phyloP scores from a whole-genome alignment of 2,113 vertebrate species.

The Rhea pennata region DNA sequence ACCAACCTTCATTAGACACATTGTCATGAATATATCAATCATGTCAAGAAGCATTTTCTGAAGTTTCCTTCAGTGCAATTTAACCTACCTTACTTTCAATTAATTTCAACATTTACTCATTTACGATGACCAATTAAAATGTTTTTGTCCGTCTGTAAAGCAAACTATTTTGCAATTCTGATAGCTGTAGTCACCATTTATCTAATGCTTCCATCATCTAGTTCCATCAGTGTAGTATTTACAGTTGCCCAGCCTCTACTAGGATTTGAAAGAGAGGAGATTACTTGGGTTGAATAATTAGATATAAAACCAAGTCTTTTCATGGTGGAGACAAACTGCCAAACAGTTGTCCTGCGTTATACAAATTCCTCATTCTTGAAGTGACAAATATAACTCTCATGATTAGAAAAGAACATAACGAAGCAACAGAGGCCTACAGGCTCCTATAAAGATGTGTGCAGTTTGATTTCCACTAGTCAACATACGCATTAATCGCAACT shows the following conservation, averaged over 20 bases:
- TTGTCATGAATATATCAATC: conserved; percentile 60
- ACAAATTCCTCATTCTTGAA: background rate
- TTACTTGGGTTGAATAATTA: background rate
- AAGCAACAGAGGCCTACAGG: background rate
- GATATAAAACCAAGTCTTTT: background rate
- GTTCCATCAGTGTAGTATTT: accelerated
- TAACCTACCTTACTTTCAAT: conserved; percentile 56
- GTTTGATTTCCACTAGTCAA: background rate
- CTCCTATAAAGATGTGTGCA: background rate
- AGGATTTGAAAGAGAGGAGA: background rate
- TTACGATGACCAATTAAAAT: conserved; percentile 65
- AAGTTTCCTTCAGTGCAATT: conserved; percentile 46
- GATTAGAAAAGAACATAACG: background rate
- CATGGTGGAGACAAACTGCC: background rate
- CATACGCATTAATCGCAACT: background rate
- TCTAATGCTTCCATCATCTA: background rate
- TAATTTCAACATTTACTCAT: conserved; percentile 59
- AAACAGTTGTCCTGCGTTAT: accelerated
- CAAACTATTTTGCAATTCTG: conserved; percentile 36
- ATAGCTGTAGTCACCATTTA: background rate
- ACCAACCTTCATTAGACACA: conserved; percentile 55
- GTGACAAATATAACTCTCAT: background rate
- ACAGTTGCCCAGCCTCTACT: background rate
- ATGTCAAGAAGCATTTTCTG: conserved; percentile 30
- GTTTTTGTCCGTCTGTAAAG: conserved; percentile 29